Evolutionary conservation across 2,797 vertebrate genomes (phyloP), one percentile per base, ranked within the genome.

Genomic region (Melanogrammus aeglefinus): DNA sequence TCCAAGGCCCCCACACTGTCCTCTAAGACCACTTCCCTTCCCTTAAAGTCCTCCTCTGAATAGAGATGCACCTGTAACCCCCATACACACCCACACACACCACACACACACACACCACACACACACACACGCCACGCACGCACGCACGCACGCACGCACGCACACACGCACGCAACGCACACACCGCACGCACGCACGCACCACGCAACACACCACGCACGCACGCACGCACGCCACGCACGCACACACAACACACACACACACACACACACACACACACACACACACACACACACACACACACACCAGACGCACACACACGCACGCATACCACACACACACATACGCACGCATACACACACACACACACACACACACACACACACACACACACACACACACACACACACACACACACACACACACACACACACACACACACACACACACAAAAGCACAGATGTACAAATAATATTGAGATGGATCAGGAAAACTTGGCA

Each of bases 11-110:
- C 87, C 47, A 83, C 63, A 38, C 91, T 96, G 87, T 94, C 94
- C 85, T 96, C 94, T 89, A 97, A 92, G 83, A 88, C 36, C 88
- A 96, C 87, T 86, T 91, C 85, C 39, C 75, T 83, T 74, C 98
- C 97, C 91, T 95, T 94, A 91, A 96, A 98, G 82, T 90, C 91
- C 77, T 96, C 92, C 84, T 99, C 96, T 47, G 97, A 96, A 92
- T 96, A 99, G 89, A 99, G 91, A 90, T 96, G 95, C 86, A 96
- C 91, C 98, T 99, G 79, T 3, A 84, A 81, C 24, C 1, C 44
- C 38, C 72, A 27, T 36, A 36, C 38, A 35, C 35, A 0, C 35
- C 4, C 35, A 35, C 35, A 6, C 4, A 35, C 35, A 35, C 35
- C 72, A 33, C 47, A 51, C 47, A 51, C 2, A 16, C 29, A 35